A percentile compares a stretch with the other conserved stretches of the same genome.
Evolutionary conservation across 2,797 vertebrate species (phyloP).

Genomic region (Ammospiza maritima): DNA sequence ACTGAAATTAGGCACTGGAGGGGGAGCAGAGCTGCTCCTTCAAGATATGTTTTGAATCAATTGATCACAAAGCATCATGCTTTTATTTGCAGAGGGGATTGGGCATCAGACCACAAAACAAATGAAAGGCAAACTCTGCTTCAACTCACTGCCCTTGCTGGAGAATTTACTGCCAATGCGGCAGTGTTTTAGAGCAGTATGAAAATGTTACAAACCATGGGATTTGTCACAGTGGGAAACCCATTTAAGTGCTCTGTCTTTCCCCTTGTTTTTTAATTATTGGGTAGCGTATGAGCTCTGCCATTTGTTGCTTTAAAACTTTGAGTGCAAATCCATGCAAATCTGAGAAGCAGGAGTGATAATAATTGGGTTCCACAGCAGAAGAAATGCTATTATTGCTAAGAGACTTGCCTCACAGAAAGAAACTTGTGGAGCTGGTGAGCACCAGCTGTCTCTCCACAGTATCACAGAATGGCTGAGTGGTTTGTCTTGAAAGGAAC

Average conservation of each 20-base stretch:
- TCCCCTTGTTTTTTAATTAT: conserved; percentile 53
- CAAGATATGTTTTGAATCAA: conserved; percentile 24
- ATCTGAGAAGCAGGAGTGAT: neutral
- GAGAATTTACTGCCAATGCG: neutral
- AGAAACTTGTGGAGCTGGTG: neutral
- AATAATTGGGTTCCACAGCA: neutral
- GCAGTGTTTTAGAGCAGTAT: neutral
- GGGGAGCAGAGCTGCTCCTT: conserved; percentile 42
- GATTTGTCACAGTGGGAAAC: conserved; percentile 28
- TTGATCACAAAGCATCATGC: neutral
- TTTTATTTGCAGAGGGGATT: conserved; percentile 3
- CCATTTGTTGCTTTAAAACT: neutral
- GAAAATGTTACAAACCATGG: conserved; percentile 19
- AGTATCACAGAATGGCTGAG: neutral
- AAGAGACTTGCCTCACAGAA: neutral
- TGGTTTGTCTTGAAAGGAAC: neutral
- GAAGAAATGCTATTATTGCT: neutral
- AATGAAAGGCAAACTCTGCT: neutral
- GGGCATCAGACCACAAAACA: neutral
- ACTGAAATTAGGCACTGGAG: conserved; percentile 5
- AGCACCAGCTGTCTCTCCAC: neutral
- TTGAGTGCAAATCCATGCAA: neutral
- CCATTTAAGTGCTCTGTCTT: conserved; percentile 20
- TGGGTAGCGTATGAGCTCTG: neutral
- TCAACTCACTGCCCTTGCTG: neutral